These are phyloP conservation scores for Phaethornis superciliosus DNA, from an alignment of 2,113 vertebrate genomes.

Conservation along the genomic window DNA sequence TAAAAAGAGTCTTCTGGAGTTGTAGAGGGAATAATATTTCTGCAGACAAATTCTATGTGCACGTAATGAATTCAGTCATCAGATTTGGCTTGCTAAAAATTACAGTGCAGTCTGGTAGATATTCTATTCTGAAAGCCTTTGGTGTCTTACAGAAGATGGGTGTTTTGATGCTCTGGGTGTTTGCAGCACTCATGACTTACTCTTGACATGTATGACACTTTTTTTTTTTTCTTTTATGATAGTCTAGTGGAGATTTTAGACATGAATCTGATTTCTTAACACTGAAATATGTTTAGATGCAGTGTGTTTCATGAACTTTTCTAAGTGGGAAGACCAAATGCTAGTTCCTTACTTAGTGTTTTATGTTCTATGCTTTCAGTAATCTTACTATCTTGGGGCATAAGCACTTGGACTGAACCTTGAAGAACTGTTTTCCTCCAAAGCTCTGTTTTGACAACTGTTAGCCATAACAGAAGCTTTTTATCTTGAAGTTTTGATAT, in stretches of 20 bases:
- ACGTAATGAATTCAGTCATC: neutral
- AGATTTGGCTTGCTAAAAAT: neutral
- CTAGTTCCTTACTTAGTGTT: neutral
- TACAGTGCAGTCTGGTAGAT: neutral
- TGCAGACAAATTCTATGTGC: neutral
- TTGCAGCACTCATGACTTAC: neutral
- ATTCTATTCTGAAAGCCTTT: neutral
- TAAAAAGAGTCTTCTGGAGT: neutral
- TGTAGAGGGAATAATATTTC: neutral
- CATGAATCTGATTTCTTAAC: neutral
- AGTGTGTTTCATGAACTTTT: neutral
- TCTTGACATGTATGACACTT: fast-evolving
- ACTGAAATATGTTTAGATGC: neutral
- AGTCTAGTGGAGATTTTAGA: neutral
- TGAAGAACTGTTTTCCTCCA: neutral
- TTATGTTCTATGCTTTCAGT: neutral
- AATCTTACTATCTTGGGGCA: neutral
- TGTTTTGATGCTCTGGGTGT: neutral
- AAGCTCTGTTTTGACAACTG: neutral
- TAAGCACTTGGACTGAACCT: neutral
- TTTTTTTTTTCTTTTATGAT: neutral
- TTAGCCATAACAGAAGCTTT: neutral
- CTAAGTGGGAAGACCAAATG: neutral
- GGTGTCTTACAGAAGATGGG: neutral
- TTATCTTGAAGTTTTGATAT: neutral